These are phyloP conservation scores for Halictus ligatus DNA, from an alignment of 2,888 invertebrate genomes.

Conservation along the genomic window DNA sequence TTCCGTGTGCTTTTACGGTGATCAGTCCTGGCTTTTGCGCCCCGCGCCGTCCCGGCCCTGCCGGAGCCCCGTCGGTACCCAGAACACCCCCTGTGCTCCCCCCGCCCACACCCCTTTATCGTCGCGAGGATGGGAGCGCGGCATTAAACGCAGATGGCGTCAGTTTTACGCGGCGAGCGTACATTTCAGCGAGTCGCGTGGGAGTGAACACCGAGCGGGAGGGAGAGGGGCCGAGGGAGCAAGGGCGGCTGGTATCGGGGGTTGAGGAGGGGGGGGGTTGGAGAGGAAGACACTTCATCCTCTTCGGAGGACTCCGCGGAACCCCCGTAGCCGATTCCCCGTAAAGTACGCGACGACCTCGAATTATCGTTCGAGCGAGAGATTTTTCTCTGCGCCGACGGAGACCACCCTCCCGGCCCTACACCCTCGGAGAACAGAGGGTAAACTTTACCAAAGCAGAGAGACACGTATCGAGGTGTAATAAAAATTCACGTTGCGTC, in stretches of 20 bases:
- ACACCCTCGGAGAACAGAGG: conserved; percentile 11
- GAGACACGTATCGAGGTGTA: conserved; percentile 58
- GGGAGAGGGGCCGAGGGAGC: not conserved
- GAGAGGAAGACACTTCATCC: conserved; percentile 35
- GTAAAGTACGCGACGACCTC: conserved; percentile 52
- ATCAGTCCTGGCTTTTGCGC: conserved; percentile 71
- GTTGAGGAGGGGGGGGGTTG: too few species aligned
- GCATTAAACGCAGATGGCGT: conserved; percentile 73
- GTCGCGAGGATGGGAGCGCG: conserved; percentile 43
- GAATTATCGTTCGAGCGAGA: conserved; percentile 66
- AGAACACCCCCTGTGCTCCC: conserved; percentile 35
- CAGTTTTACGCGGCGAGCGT: conserved; percentile 59
- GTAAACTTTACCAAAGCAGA: conserved; percentile 30
- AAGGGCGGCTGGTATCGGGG: conserved; percentile 18
- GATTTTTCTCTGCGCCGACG: conserved; percentile 59
- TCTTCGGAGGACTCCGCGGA: not conserved
- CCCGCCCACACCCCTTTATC: conserved; percentile 20
- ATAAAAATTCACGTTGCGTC: conserved; percentile 65
- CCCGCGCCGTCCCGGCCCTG: not conserved
- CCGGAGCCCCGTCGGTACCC: conserved; percentile 34
- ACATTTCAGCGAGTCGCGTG: conserved; percentile 55
- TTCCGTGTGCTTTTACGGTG: conserved; percentile 76
- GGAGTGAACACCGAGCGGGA: conserved; percentile 25
- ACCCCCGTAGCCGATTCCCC: conserved; percentile 32
- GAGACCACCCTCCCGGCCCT: conserved; percentile 2